Conservation (phyloP, 2,888 invertebrate genomes). For the Hoplodrina blanda region DNA sequence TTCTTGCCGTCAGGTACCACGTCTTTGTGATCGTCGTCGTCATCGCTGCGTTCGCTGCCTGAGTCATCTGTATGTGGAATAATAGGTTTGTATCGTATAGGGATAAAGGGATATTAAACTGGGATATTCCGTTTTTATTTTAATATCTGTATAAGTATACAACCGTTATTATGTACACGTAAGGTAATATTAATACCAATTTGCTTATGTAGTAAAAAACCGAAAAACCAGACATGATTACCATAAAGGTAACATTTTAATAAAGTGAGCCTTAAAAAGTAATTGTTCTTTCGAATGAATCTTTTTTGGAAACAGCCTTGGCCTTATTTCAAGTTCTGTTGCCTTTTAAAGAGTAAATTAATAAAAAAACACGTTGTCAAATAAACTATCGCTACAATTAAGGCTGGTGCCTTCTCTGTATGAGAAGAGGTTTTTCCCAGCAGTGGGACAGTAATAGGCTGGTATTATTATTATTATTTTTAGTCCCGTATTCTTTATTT, state of each 20-base stretch:
- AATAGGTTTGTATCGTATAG: slow-evolving; percentile 26
- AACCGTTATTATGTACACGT: background rate
- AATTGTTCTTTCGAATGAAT: slow-evolving; percentile 11
- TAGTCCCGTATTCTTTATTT: too few relatives aligned
- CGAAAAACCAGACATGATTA: too few relatives aligned
- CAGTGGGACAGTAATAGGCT: too few relatives aligned
- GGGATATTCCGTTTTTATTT: background rate
- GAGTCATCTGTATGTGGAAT: slow-evolving; percentile 80
- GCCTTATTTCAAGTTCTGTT: slow-evolving; percentile 13
- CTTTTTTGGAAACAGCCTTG: slow-evolving; percentile 19
- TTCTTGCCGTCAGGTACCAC: slow-evolving; percentile 82
- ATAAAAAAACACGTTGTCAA: background rate
- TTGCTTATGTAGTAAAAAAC: too few relatives aligned
- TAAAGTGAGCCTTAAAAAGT: background rate
- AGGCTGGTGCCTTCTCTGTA: too few relatives aligned
- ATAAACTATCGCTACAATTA: background rate
- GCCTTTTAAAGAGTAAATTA: background rate
- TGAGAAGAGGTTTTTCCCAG: too few relatives aligned
- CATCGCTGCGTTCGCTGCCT: slow-evolving; percentile 84
- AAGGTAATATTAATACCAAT: background rate
- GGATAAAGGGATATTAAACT: background rate
- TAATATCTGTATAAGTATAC: background rate
- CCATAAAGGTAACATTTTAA: background rate
- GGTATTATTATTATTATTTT: too few relatives aligned
- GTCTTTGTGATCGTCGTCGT: slow-evolving; percentile 82